Evolutionary conservation across 2,113 vertebrate species (phyloP), one percentile per base, ranked within the genome.

Genomic region (Gallinago jamesoni): DNA sequence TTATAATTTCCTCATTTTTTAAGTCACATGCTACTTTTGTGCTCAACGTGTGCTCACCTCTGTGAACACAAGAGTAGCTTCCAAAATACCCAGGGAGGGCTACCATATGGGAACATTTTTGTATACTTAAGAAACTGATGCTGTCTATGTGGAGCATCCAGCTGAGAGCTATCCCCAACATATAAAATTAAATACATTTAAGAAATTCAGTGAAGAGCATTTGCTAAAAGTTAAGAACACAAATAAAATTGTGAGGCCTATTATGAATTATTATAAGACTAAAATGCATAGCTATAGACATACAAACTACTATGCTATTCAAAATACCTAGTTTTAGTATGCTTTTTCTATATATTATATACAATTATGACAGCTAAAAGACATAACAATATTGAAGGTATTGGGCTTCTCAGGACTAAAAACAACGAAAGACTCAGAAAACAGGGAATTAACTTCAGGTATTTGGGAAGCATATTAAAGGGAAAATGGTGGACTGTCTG

Each of bases 41-140:
- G 25, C 12, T 52, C 15, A 76, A 2, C 2, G 1, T 7, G 16
- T 43, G 3, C 18, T 6, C 9, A 78, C 3, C 5, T 59, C 56
- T 69, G 30, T 48, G 33, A 93, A 70, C 2, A 12, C 0, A 89
- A 7, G 2, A 67, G n/a, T 53, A 53, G 3, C 19, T 72, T 77
- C 12, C 28, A 59, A 91, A 94, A 70, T 41, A 45, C 5, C 4
- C 47, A 28, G 13, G 22, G 17, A 63, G 7, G 7, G 7, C 9
- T 70, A 62, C 41, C 4, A 9, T 28, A 35, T 20, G 25, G 43
- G 11, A n/a, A 2, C 4, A 48, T 43, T 91, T 84, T 35, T 77
- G 14, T 21, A 6, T 27, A 37, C 20, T 69, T 47, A 43, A 86
- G 17, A 75, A 47, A 41, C 27, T 66, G 23, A 57, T 70, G 17